phyloP scores from a whole-genome alignment of 2,113 vertebrate genomes.

The Connochaetes taurinus region DNA sequence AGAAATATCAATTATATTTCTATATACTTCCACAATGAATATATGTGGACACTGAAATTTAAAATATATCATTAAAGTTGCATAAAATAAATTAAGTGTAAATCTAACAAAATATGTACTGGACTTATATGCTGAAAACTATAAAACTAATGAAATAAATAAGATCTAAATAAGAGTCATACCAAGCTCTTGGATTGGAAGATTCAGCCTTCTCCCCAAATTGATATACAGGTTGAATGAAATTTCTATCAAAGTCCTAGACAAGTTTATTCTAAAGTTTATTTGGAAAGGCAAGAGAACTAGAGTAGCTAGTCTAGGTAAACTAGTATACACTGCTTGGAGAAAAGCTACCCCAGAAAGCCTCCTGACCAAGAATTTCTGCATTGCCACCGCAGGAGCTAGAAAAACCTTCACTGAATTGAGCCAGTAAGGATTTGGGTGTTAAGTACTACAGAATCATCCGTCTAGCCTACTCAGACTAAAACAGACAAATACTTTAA shows the following conservation, averaged over 20 bases:
- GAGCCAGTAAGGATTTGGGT: neutral
- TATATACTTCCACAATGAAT: neutral
- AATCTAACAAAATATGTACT: neutral
- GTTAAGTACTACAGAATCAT: neutral
- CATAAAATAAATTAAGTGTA: neutral
- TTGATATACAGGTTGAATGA: neutral
- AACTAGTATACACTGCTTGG: neutral
- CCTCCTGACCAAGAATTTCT: neutral
- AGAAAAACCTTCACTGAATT: neutral
- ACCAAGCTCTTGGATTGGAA: neutral
- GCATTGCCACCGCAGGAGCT: neutral
- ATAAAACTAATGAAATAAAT: neutral
- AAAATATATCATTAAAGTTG: neutral
- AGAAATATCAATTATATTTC: neutral
- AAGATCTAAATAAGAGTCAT: neutral
- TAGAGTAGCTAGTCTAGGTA: neutral
- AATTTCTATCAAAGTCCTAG: neutral
- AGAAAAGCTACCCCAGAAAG: neutral
- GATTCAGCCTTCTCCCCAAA: neutral
- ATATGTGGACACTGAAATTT: neutral
- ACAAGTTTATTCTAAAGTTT: neutral
- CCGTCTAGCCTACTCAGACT: neutral
- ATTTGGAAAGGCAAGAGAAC: neutral
- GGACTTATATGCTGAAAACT: neutral
- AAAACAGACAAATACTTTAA: neutral